Evolutionary conservation across 2,113 vertebrate genomes (phyloP).

Genomic region (Psittacus erithacus): DNA sequence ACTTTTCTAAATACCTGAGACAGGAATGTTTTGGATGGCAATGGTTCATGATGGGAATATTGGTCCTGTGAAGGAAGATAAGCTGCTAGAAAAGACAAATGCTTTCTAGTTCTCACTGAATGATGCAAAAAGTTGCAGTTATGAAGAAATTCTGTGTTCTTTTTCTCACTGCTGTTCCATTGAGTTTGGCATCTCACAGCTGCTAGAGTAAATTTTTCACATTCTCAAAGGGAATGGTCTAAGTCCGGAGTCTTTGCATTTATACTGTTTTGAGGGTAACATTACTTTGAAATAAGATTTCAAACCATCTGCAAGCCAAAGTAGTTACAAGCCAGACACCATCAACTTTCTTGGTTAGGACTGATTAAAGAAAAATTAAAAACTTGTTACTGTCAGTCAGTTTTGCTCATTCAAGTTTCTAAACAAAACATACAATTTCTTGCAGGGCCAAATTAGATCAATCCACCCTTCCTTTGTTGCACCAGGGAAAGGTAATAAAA

Average conservation of each 20-base stretch:
- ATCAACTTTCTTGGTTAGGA: neutral
- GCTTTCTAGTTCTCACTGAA: neutral
- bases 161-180: neutral
- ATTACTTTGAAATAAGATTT: neutral
- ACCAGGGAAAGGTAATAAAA: neutral
- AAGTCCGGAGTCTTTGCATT: neutral
- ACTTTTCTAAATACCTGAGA: neutral
- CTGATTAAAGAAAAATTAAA: neutral
- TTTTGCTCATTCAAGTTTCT: neutral
- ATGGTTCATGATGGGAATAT: neutral
- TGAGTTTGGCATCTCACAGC: neutral
- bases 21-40: neutral
- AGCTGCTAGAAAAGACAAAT: neutral
- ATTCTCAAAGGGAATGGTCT: neutral
- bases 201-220: neutral
- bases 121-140: neutral
- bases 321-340: neutral
- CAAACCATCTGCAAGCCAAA: neutral
- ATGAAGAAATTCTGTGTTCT: neutral
- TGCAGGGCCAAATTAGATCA: neutral
- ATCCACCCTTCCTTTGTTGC: neutral
- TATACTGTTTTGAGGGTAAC: neutral
- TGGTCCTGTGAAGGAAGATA: neutral
- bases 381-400: neutral
- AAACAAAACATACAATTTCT: neutral